phyloP scores from a whole-genome alignment of 2,113 vertebrate genomes.

The Malurus melanocephalus region DNA sequence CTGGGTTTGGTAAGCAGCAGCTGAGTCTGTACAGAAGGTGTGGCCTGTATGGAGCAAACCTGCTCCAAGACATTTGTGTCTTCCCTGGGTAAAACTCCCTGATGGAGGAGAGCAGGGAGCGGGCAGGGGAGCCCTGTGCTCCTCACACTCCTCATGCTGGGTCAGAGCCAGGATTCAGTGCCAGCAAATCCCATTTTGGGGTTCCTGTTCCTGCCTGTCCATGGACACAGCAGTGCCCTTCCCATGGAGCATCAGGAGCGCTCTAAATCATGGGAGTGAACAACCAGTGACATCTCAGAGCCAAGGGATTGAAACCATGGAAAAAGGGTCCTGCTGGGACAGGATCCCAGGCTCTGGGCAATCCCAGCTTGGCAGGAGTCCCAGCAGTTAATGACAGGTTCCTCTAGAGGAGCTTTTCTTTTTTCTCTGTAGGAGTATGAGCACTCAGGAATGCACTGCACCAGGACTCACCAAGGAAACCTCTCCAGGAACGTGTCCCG shows the following conservation, averaged over 20 bases:
- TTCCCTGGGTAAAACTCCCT: not conserved
- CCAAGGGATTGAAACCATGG: not conserved
- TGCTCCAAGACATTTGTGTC: not conserved
- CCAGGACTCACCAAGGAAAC: not conserved
- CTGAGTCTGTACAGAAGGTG: constrained; percentile 3
- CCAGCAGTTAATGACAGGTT: not conserved
- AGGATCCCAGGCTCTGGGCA: not conserved
- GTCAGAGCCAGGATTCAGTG: not conserved
- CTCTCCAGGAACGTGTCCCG: not conserved
- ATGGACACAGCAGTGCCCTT: not conserved
- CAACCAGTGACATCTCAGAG: not conserved
- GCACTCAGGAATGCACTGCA: not conserved
- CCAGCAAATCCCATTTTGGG: not conserved
- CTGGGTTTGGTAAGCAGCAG: not conserved
- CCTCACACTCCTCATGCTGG: not conserved
- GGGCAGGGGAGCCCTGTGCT: not conserved
- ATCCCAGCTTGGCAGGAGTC: not conserved
- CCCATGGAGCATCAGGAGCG: not conserved
- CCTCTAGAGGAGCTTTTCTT: not conserved
- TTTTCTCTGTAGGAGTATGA: not conserved
- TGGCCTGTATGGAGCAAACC: not conserved
- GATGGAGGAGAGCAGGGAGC: not conserved
- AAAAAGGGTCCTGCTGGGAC: not conserved
- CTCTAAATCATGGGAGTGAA: not conserved
- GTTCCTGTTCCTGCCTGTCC: not conserved